phyloP scores from a whole-genome alignment of 2,888 invertebrate species.

The Nomada flava region DNA sequence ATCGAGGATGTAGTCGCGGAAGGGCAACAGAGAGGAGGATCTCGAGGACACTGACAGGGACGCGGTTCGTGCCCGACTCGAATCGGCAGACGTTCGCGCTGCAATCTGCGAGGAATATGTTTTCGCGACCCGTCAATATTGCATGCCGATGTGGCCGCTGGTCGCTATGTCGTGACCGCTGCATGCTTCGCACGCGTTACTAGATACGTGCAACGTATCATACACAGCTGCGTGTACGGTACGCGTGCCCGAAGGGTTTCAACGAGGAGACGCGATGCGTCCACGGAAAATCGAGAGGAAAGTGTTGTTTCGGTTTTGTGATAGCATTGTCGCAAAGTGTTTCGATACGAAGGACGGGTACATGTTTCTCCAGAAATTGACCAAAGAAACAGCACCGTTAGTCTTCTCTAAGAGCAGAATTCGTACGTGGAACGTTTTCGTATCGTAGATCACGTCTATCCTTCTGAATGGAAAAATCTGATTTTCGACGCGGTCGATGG shows the following conservation, averaged over 20 bases:
- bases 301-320: too few species aligned
- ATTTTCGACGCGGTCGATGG: too few species aligned
- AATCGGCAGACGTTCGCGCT: conserved; percentile 63
- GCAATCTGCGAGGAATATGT: conserved; percentile 56
- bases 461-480: too few species aligned
- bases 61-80: conserved; percentile 59
- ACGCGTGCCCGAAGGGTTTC: background rate
- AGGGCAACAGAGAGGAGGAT: conserved; percentile 18
- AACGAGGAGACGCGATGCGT: background rate
- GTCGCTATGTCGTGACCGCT: background rate
- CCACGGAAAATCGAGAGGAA: conserved; percentile 6
- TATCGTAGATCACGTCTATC: background rate
- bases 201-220: conserved; percentile 14
- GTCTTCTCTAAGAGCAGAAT: too few species aligned
- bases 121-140: conserved; percentile 77
- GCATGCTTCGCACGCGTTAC: conserved; percentile 52
- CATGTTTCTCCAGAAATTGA: too few species aligned
- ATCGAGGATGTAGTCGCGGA: background rate
- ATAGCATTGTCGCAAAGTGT: too few species aligned
- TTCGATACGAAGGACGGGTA: too few species aligned
- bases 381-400: too few species aligned
- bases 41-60: conserved; percentile 41
- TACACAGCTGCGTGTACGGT: conserved; percentile 14
- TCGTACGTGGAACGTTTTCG: too few species aligned
- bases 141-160: conserved; percentile 67